Base-by-base conservation (phyloP, 2,797 vertebrate genomes). In the Scleropages formosus region DNA sequence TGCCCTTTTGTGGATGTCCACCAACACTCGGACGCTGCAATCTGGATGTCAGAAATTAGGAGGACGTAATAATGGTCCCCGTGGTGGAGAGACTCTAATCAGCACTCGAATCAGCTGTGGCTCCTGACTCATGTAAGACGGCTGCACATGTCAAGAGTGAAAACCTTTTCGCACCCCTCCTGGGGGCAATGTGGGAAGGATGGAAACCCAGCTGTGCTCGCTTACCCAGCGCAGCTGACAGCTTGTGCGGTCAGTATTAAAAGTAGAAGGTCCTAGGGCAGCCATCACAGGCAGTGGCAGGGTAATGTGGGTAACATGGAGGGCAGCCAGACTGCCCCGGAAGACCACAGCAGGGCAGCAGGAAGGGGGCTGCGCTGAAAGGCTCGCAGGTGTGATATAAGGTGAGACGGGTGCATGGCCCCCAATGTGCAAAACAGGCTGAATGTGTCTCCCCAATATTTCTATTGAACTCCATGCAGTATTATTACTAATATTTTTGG, bases 271-370 rank as follows among this genome's bases (percentile, higher is more conserved):
- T 22, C 31, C 44, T 47, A 1, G 26, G 27, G 8, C 24, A 3
- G 47, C 4, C 67, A 18, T 51, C 18, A 67, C 47, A 51, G 20
- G 47, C 47, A 56, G 53, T 53, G 47, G 46, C 67, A 26, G 67
- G 53, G 47, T 70, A 56, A 70, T 56, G 9, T 47, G 47, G 20
- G 67, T 70, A n/a, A 56, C 15, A n/a, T 27, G 46, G 67, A 70
- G n/a, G 47, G 49, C 46, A 53, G 67, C 46, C n/a, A 10, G 26
- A 46, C 22, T 20, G 8, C 47, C 65, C 31, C 22, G 31, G 20
- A 65, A n/a, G n/a, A n/a, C n/a, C n/a, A n/a, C n/a, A n/a, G n/a
- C n/a, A n/a, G n/a, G n/a, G n/a, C n/a, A n/a, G n/a, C n/a, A n/a
- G n/a, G n/a, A n/a, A n/a, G n/a, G n/a, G n/a, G n/a, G n/a, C n/a